A percentile compares a stretch with the other conserved stretches of the same genome.
Conservation (phyloP, 2,113 vertebrate genomes). For the Chaenogobius annularis region DNA sequence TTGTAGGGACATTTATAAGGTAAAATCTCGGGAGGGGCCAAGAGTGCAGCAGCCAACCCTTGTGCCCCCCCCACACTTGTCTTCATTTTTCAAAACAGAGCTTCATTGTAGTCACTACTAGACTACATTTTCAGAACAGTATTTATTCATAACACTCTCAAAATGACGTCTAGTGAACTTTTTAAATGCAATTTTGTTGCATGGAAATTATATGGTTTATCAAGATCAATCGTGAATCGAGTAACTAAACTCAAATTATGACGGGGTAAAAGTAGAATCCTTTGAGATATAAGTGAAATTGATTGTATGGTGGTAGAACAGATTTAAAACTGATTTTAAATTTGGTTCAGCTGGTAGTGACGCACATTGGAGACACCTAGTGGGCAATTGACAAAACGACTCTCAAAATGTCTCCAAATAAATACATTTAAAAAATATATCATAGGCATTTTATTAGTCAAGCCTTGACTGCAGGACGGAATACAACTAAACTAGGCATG, state of each 20-base stretch:
- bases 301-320: not conserved
- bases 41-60: slow-evolving; percentile 5
- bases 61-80: not conserved
- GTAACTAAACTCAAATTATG: not conserved
- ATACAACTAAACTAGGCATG: too few species aligned
- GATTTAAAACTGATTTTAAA: not conserved
- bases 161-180: not conserved
- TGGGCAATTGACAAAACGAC: not conserved
- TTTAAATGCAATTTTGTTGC: not conserved
- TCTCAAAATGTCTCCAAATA: too few species aligned
- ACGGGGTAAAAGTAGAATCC: not conserved
- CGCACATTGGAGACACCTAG: not conserved
- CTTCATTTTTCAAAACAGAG: not conserved
- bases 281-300: not conserved
- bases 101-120: not conserved
- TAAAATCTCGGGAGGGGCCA: slow-evolving; percentile 16
- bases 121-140: not conserved
- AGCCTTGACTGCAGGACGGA: too few species aligned
- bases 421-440: too few species aligned
- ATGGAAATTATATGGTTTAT: not conserved
- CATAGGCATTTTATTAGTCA: too few species aligned
- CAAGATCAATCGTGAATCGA: not conserved
- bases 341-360: not conserved
- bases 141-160: not conserved
- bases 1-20: slow-evolving; percentile 23